A percentile compares a stretch with the other conserved stretches of the same genome.
These are phyloP conservation scores for Odocoileus virginianus DNA, from an alignment of 2,113 vertebrate species.

Conservation along the genomic window DNA sequence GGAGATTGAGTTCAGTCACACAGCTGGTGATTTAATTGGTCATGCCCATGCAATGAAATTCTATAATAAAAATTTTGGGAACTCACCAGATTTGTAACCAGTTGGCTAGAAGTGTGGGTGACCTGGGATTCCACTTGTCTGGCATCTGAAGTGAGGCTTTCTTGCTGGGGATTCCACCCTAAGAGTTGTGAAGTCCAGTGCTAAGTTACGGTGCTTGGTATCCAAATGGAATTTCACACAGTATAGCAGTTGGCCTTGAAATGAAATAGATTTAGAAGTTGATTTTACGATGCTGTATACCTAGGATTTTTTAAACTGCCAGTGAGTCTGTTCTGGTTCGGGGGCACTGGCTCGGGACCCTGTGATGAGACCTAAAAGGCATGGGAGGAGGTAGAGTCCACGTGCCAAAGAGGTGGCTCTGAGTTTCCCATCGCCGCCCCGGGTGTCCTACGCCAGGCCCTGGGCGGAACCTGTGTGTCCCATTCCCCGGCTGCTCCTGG, in stretches of 20 bases:
- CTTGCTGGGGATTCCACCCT: not conserved
- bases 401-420: not conserved
- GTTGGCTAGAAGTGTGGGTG: not conserved
- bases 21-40: not conserved
- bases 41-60: not conserved
- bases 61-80: not conserved
- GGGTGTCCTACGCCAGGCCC: not conserved
- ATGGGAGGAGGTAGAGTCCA: not conserved
- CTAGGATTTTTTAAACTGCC: not conserved
- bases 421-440: fast-evolving
- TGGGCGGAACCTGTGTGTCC: fast-evolving
- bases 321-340: not conserved
- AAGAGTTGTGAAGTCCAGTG: not conserved
- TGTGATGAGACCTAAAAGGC: not conserved
- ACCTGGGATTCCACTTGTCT: not conserved
- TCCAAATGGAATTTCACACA: not conserved
- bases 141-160: not conserved
- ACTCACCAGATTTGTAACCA: not conserved
- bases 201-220: not conserved
- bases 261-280: not conserved
- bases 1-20: not conserved
- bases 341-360: not conserved
- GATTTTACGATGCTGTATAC: not conserved
- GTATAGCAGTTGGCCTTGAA: not conserved
- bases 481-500: fast-evolving